Evolutionary conservation across 2,113 vertebrate genomes (phyloP), one percentile per base, ranked within the genome.

Genomic region (Callopanchax toddi): DNA sequence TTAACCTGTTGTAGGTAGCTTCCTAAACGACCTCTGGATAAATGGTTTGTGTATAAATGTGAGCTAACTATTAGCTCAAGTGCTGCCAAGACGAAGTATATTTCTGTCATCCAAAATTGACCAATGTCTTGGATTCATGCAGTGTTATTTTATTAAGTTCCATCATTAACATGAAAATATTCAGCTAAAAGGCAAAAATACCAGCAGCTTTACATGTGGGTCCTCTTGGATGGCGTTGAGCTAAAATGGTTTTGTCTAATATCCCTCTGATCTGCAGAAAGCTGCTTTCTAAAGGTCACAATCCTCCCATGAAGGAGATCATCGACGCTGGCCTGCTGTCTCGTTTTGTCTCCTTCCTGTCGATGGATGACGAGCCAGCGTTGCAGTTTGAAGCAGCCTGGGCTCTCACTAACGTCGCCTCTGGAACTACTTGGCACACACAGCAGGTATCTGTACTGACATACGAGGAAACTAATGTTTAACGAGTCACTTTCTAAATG

Each of bases 361-460:
- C 64, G 16, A 68, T 54, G 10, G 76, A 91, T 0, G 84, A 94
- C 45, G 85, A 89, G 4, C 79, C 89, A 0, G 5, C 53, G 8
- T 80, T 98, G 86, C 95, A 99, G 90, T 96, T 97, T 0, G 96
- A 98, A 79, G 94, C 96, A 0, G 95, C 97, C 10, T 99, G 96
- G 97, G 94, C 94, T 4, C 93, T 99, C 11, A 98, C 96, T 1
- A 99, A 98, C 83, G 88, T 98, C 0, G 95, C 96, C 26, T 96
- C 95, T 0, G 97, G 96, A 49, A 95, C 93, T 0, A 95, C 96
- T 0, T 93, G 92, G 34, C 93, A 97, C 60, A 96, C 96, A 3
- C 89, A 86, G 22, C 93, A 93, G 0, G 94, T 97, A 92, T 93
- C 58, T 18, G n/a, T 26, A 5, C 6, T 43, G 1, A 2, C 21